phyloP scores from a whole-genome alignment of 2,113 vertebrate genomes.

The Sylvietta virens region DNA sequence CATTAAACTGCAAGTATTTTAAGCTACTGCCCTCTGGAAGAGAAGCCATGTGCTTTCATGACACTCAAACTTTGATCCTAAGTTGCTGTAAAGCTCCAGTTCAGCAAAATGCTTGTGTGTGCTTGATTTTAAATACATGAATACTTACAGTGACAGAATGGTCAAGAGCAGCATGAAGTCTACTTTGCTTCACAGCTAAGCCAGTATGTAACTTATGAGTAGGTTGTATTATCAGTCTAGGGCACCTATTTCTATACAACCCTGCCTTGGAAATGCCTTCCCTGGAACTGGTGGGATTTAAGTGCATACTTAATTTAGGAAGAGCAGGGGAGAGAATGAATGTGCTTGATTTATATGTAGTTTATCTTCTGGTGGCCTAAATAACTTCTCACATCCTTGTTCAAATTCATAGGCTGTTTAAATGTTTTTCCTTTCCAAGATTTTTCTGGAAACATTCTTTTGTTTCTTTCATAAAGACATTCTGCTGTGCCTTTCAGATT shows the following conservation, averaged over 20 bases:
- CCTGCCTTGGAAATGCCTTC: background rate
- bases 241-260: slow-evolving; percentile 28
- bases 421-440: background rate
- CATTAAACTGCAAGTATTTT: slow-evolving; percentile 40
- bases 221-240: slow-evolving; percentile 26
- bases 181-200: slow-evolving; percentile 48
- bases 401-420: slow-evolving; percentile 13
- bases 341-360: slow-evolving; percentile 10
- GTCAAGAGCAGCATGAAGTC: slow-evolving; percentile 54
- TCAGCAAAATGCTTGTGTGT: slow-evolving; percentile 35
- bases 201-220: slow-evolving; percentile 44
- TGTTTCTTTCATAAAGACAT: background rate
- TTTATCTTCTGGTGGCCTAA: slow-evolving; percentile 43
- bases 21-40: slow-evolving; percentile 9
- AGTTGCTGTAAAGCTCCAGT: slow-evolving; percentile 53
- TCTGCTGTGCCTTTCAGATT: background rate
- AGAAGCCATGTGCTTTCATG: slow-evolving; percentile 13
- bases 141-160: slow-evolving; percentile 51
- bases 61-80: slow-evolving; percentile 42
- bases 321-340: background rate
- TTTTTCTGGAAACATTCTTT: background rate
- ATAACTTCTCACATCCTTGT: slow-evolving; percentile 15
- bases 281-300: background rate
- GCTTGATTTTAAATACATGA: slow-evolving; percentile 59
- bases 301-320: slow-evolving; percentile 22